These are phyloP conservation scores for Ptilonorhynchus violaceus DNA, from an alignment of 2,113 vertebrate species.

Conservation along the genomic window DNA sequence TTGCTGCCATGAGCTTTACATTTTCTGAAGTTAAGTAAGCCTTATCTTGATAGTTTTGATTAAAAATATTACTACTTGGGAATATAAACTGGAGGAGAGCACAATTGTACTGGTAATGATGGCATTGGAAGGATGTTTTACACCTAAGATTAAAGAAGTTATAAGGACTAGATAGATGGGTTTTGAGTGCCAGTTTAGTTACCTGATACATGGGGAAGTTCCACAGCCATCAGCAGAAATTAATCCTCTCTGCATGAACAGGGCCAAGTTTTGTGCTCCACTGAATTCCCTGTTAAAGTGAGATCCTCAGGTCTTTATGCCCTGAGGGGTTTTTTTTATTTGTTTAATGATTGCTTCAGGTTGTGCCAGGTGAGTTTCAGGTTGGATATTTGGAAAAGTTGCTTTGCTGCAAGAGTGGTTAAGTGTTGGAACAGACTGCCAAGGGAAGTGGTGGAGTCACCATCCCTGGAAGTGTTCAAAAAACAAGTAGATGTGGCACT, in stretches of 20 bases:
- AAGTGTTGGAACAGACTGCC: fast-evolving
- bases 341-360: neutral
- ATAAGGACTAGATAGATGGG: neutral
- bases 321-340: neutral
- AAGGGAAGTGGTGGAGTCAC: neutral
- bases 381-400: neutral
- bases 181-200: neutral
- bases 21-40: neutral
- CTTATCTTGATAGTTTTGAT: neutral
- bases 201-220: neutral
- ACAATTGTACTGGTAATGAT: neutral
- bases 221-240: neutral
- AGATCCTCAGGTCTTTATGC: neutral
- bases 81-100: neutral
- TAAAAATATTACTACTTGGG: neutral
- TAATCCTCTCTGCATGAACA: neutral
- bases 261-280: neutral
- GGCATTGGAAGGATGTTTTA: neutral
- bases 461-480: neutral
- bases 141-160: neutral
- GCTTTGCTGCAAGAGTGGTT: neutral
- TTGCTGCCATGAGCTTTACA: neutral
- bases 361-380: neutral
- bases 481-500: no score
- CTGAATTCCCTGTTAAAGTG: neutral